Percentiles rank a stretch among this genome's conserved stretches.
Evolutionary conservation across 2,888 invertebrate species (phyloP).

Genomic region (Ditylenchus weischeri): DNA sequence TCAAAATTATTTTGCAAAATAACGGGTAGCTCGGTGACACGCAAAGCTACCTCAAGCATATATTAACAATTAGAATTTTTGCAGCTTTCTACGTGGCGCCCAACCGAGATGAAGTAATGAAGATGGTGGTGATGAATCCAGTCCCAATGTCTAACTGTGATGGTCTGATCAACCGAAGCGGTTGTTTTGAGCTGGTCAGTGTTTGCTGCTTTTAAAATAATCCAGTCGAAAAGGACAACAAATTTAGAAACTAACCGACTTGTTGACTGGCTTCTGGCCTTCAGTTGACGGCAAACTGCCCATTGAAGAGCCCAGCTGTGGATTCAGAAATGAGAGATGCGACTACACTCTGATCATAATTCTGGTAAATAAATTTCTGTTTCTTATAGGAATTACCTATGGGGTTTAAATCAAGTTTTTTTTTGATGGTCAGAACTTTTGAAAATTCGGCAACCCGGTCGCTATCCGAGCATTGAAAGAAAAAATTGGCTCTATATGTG

Average conservation of each 20-base stretch:
- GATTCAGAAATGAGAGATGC: conserved; percentile 49
- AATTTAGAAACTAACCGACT: conserved; percentile 44
- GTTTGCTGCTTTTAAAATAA: conserved; percentile 3
- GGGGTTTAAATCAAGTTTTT: no score
- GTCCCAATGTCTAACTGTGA: conserved; percentile 46
- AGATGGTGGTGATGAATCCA: conserved; percentile 53
- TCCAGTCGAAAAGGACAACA: no score
- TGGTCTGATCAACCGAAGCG: conserved; percentile 45
- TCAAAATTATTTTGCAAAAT: conserved; percentile 51
- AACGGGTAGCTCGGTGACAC: background rate
- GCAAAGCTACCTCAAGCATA: background rate
- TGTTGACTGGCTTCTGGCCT: conserved; percentile 56
- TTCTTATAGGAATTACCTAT: no score
- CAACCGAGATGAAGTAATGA: conserved; percentile 53
- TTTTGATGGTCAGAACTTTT: no score
- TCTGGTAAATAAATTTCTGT: no score
- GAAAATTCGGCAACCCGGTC: no score
- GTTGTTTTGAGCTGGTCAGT: conserved; percentile 49
- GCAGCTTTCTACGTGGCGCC: conserved; percentile 53
- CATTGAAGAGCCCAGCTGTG: conserved; percentile 43
- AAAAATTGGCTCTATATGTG: no score
- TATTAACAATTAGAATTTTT: conserved; percentile 2
- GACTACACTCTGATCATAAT: conserved; percentile 38
- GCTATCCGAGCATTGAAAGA: no score
- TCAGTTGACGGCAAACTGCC: conserved; percentile 31